Evolutionary conservation across 2,888 invertebrate species (phyloP).

Genomic region (Pyralis farinalis): DNA sequence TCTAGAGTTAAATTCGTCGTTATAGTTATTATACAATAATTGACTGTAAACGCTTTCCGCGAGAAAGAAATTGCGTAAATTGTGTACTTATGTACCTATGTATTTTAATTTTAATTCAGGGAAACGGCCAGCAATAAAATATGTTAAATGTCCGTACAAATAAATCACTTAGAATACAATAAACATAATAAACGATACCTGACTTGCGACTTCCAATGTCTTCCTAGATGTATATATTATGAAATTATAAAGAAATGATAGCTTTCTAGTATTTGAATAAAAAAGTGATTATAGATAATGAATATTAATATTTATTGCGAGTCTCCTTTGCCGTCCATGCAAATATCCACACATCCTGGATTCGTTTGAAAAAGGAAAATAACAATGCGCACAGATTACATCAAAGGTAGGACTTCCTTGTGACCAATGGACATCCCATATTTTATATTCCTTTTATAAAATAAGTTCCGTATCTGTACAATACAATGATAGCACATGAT

Average conservation of each 20-base stretch:
- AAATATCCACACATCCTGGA: conserved; percentile 71
- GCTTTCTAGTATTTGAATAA: conserved; percentile 17
- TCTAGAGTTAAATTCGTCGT: too few relatives aligned
- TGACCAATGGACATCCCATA: not conserved
- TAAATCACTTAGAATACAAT: not conserved
- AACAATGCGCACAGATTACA: conserved; percentile 63
- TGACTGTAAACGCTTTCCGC: too few relatives aligned
- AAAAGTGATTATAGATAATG: conserved; percentile 24
- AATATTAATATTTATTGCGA: conserved; percentile 23
- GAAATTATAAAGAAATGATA: not conserved
- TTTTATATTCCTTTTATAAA: too few relatives aligned
- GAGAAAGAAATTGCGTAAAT: too few relatives aligned
- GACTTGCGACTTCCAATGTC: not conserved
- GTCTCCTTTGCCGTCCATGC: conserved; percentile 37
- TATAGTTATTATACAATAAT: too few relatives aligned
- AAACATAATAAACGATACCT: not conserved
- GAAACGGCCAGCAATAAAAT: too few relatives aligned
- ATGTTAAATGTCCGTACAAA: too few relatives aligned
- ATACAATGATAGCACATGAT: too few relatives aligned
- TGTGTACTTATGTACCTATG: too few relatives aligned
- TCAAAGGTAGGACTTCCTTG: conserved; percentile 23
- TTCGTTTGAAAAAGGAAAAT: conserved; percentile 74
- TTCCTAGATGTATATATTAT: not conserved
- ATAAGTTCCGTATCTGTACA: too few relatives aligned
- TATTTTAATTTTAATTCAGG: too few relatives aligned